A percentile compares a stretch with the other conserved stretches of the same genome.
Conservation (phyloP, 2,888 invertebrate genomes). For the Eueremaeus valkanovi region DNA sequence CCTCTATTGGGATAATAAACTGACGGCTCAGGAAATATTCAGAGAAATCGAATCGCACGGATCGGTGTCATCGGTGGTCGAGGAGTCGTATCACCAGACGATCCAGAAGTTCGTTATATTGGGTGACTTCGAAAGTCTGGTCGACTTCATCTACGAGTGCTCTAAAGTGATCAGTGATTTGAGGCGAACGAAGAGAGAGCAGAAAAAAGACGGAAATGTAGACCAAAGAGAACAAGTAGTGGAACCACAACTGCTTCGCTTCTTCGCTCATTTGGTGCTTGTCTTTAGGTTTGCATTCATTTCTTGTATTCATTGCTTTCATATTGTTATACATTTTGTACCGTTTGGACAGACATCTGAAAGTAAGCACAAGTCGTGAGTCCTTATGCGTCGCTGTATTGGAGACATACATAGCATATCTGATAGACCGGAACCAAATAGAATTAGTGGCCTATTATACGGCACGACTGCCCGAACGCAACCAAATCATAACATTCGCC, state of each 20-base stretch:
- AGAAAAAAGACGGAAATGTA: background rate
- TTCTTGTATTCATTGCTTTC: background rate
- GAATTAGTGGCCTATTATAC: constrained; percentile 79
- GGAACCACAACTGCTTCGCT: constrained; percentile 62
- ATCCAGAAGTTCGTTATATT: constrained; percentile 79
- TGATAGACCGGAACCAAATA: constrained; percentile 70
- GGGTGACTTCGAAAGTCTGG: constrained; percentile 60
- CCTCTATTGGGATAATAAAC: constrained; percentile 48
- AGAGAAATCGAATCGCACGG: constrained; percentile 36
- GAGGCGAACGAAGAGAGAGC: background rate
- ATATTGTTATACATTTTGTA: no score
- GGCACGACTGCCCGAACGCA: constrained; percentile 66
- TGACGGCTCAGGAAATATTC: constrained; percentile 42
- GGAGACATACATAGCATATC: constrained; percentile 64
- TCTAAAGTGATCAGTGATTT: constrained; percentile 36
- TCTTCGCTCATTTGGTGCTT: constrained; percentile 77
- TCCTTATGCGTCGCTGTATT: constrained; percentile 70
- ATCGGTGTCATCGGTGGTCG: constrained; percentile 48
- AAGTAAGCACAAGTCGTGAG: constrained; percentile 47
- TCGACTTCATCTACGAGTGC: constrained; percentile 43
- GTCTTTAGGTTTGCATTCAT: constrained; percentile 69
- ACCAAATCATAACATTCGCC: constrained; percentile 57
- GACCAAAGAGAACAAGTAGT: constrained; percentile 21
- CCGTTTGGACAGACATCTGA: background rate
- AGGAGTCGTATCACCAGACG: constrained; percentile 54